phyloP scores from a whole-genome alignment of 2,888 invertebrate species.

The Melanotus villosus region DNA sequence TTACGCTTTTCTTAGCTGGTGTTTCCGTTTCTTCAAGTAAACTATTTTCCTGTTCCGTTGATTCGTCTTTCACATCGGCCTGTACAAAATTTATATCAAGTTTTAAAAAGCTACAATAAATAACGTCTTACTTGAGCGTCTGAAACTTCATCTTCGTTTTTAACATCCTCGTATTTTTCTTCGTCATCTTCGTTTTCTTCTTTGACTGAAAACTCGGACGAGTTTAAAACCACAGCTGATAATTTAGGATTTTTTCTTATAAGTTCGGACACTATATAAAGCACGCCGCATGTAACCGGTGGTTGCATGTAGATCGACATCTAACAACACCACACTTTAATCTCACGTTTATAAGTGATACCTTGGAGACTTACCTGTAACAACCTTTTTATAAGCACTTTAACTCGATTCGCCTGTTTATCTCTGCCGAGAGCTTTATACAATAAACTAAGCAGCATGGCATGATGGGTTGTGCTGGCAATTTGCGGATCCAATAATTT shows the following conservation, averaged over 20 bases:
- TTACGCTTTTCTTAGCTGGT: neutral
- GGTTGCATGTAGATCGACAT: conserved; percentile 75
- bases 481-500: conserved; percentile 86
- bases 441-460: conserved; percentile 88
- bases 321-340: conserved; percentile 13
- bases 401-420: conserved; percentile 77
- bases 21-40: no score
- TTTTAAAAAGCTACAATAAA: no score
- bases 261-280: conserved; percentile 84
- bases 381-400: conserved; percentile 89
- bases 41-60: no score
- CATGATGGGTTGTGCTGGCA: conserved; percentile 77
- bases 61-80: no score
- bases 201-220: conserved; percentile 49
- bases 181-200: conserved; percentile 55
- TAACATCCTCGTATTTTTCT: conserved; percentile 59
- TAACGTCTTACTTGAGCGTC: no score
- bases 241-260: conserved; percentile 64
- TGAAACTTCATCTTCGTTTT: conserved; percentile 50
- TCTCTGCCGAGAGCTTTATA: conserved; percentile 90
- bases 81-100: no score
- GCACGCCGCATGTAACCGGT: conserved; percentile 85
- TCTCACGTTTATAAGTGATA: neutral
- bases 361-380: conserved; percentile 72
- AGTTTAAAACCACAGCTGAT: conserved; percentile 57